Conservation (phyloP, 2,113 vertebrate genomes). For the Oncorhynchus clarkii region DNA sequence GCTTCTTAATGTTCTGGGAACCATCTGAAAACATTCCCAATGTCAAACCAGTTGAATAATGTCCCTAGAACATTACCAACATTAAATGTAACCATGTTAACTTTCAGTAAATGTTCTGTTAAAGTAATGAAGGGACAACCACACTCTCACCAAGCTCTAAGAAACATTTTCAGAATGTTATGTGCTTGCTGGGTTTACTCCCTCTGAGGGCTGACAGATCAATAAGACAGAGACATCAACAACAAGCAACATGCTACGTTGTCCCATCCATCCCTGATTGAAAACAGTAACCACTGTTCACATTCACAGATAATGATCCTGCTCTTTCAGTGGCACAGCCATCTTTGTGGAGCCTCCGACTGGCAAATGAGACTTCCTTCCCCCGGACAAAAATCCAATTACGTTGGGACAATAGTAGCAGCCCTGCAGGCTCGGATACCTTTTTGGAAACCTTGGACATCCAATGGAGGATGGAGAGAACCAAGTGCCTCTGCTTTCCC, state of each 20-base stretch:
- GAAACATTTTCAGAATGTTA: not conserved
- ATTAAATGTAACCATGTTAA: too few species aligned
- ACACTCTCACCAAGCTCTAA: not conserved
- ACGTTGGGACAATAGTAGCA: constrained; percentile 65
- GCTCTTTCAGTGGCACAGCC: constrained; percentile 52
- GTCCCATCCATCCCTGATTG: not conserved
- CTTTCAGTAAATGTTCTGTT: too few species aligned
- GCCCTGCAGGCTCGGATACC: constrained; percentile 52
- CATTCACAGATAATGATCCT: constrained; percentile 67
- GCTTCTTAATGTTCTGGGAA: too few species aligned
- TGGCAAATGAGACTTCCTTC: constrained; percentile 42
- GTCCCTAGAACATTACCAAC: too few species aligned
- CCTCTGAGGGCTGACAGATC: not conserved
- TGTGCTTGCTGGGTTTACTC: not conserved
- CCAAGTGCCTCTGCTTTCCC: not conserved
- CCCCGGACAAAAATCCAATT: constrained; percentile 72
- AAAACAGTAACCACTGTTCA: constrained; percentile 23
- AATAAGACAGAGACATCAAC: constrained; percentile 6
- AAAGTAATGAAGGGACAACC: too few species aligned
- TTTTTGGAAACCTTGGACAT: constrained; percentile 36
- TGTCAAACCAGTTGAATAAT: too few species aligned
- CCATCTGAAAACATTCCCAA: too few species aligned
- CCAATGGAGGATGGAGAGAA: not conserved
- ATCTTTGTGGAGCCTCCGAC: constrained; percentile 41
- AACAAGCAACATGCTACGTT: not conserved